Evolutionary conservation across 2,888 invertebrate genomes (phyloP).

Genomic region (Caenorhabditis angaria): DNA sequence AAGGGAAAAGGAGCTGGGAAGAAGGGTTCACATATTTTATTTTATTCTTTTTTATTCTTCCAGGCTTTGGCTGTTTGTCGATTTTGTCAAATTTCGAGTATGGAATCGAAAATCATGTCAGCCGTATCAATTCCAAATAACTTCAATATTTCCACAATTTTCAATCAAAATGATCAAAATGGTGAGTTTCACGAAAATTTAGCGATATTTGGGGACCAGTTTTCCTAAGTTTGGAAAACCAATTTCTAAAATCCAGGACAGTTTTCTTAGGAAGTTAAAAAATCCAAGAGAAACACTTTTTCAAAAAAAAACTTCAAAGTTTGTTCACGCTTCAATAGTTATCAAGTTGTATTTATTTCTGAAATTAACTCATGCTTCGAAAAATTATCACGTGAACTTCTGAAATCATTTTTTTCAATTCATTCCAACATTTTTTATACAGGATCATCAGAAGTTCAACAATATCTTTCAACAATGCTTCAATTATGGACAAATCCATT

Average conservation of each 20-base stretch:
- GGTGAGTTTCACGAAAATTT: neutral
- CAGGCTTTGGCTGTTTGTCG: conserved; percentile 29
- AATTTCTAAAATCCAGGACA: neutral
- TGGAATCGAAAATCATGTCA: conserved; percentile 25
- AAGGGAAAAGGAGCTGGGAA: neutral
- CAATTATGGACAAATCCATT: conserved; percentile 36
- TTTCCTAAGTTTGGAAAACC: too few species aligned
- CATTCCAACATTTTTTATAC: neutral
- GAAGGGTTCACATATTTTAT: neutral
- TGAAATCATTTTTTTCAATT: too few species aligned
- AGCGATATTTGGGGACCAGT: too few species aligned
- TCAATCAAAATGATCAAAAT: neutral
- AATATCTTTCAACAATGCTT: conserved; percentile 26
- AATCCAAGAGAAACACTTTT: too few species aligned
- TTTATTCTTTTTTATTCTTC: neutral
- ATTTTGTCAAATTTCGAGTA: conserved; percentile 21
- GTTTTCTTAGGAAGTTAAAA: too few species aligned
- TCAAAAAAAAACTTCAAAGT: too few species aligned
- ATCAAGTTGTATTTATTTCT: too few species aligned
- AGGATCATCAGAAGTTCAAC: conserved; percentile 11
- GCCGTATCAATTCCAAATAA: neutral
- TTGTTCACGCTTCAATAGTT: too few species aligned
- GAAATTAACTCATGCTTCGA: too few species aligned
- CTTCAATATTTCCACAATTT: conserved; percentile 8
- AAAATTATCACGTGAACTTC: too few species aligned